phyloP scores from a whole-genome alignment of 2,113 vertebrate species.

The Pithys albifrons region DNA sequence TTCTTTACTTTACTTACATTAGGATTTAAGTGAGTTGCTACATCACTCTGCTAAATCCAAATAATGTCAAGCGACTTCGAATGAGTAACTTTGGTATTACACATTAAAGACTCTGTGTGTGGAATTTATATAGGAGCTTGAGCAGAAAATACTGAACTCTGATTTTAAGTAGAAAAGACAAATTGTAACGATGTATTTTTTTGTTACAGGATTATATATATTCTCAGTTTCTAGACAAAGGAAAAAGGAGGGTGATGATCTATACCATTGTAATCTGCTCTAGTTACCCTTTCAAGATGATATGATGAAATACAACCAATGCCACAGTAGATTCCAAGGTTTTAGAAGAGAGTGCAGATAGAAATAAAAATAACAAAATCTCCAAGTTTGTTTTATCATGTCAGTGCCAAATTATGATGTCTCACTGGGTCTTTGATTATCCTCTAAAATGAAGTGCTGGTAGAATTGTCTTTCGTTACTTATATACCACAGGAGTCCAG shows the following conservation, averaged over 20 bases:
- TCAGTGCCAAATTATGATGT: background rate
- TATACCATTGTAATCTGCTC: background rate
- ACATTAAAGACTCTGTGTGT: background rate
- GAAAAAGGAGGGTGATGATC: background rate
- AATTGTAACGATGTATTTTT: background rate
- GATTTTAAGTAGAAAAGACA: background rate
- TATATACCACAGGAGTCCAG: background rate
- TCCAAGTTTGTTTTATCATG: background rate
- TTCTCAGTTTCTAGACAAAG: background rate
- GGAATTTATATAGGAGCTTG: background rate
- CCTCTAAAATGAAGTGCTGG: background rate
- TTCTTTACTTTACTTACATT: background rate
- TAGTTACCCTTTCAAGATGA: background rate
- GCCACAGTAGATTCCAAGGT: background rate
- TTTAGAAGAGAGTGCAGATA: background rate
- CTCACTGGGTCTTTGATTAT: background rate
- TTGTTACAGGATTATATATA: background rate
- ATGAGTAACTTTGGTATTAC: background rate
- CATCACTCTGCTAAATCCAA: background rate
- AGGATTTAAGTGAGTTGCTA: background rate
- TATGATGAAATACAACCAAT: background rate
- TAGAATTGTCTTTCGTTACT: background rate
- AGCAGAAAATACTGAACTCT: background rate
- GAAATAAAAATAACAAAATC: background rate
- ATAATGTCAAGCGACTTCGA: background rate